Evolutionary conservation across 2,113 vertebrate species (phyloP).

Genomic region (Rafetus swinhoei): DNA sequence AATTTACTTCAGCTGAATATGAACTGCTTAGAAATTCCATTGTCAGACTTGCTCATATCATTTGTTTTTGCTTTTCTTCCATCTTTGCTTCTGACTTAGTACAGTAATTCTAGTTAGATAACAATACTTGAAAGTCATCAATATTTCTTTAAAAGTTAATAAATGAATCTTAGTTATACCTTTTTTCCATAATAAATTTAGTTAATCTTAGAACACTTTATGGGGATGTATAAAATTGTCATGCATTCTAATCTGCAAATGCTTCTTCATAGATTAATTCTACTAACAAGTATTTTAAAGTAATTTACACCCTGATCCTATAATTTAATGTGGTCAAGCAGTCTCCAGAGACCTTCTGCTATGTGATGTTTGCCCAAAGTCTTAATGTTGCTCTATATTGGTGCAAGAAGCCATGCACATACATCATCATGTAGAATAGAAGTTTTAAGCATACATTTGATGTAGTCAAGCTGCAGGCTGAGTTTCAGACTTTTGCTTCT

Average conservation of each 20-base stretch:
- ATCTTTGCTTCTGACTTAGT: neutral
- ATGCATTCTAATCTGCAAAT: neutral
- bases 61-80: neutral
- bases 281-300: neutral
- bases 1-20: neutral
- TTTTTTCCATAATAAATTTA: neutral
- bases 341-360: neutral
- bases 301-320: neutral
- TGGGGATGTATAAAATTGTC: neutral
- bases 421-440: neutral
- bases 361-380: neutral
- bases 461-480: accelerated
- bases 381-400: neutral
- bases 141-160: accelerated
- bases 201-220: neutral
- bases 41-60: neutral
- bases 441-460: neutral
- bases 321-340: neutral
- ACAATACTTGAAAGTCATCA: neutral
- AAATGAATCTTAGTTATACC: accelerated
- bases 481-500: neutral
- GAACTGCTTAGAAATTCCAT: neutral
- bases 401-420: neutral
- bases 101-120: neutral
- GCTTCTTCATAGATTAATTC: neutral